Evolutionary conservation across 2,113 vertebrate species (phyloP).

Genomic region (Cavia aperea): DNA sequence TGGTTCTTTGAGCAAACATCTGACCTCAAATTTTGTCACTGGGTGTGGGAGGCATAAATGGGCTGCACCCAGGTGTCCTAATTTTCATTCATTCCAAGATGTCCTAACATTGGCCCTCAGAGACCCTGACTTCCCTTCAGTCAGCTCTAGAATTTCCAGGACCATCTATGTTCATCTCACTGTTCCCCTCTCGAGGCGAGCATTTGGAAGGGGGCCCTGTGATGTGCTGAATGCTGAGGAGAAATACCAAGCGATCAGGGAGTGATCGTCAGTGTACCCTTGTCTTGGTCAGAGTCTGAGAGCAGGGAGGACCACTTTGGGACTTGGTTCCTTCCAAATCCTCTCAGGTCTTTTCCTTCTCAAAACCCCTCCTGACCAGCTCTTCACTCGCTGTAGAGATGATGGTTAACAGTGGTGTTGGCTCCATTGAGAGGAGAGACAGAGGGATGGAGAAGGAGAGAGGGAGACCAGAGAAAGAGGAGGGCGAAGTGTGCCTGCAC

Average conservation of each 20-base stretch:
- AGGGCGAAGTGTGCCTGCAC: not conserved
- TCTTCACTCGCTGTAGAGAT: not conserved
- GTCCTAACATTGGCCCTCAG: not conserved
- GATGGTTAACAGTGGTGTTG: not conserved
- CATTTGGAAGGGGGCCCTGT: not conserved
- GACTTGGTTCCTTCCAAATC: not conserved
- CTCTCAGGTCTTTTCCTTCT: not conserved
- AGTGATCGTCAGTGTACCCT: not conserved
- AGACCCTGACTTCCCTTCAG: not conserved
- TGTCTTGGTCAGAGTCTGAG: not conserved
- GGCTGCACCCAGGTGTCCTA: fast-evolving
- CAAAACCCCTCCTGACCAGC: not conserved
- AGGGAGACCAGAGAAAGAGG: not conserved
- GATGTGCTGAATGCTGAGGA: not conserved
- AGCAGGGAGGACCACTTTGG: not conserved
- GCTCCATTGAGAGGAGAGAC: not conserved
- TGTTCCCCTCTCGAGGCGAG: not conserved
- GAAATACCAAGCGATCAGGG: not conserved
- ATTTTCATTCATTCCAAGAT: not conserved
- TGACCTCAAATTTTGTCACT: not conserved
- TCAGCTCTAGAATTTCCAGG: not conserved
- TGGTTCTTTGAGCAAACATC: not conserved
- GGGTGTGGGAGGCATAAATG: not conserved
- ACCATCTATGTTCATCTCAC: not conserved
- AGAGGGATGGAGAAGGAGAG: not conserved